Conservation (phyloP, 2,888 invertebrate genomes). For the Cantharis nigra region DNA sequence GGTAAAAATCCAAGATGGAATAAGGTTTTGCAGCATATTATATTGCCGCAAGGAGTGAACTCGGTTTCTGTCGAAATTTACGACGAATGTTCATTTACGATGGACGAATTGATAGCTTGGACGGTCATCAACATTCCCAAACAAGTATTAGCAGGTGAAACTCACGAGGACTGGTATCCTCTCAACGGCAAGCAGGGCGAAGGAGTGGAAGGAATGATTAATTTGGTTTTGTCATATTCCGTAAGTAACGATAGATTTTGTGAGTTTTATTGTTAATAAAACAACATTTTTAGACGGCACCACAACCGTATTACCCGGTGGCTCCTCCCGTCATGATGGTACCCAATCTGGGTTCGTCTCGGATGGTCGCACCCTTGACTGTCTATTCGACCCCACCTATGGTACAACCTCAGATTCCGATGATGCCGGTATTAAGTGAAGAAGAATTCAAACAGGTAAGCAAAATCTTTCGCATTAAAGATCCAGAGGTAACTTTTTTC, state of each 20-base stretch:
- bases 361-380: constrained; percentile 61
- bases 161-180: constrained; percentile 94
- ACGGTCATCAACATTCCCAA: constrained; percentile 86
- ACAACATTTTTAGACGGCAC: constrained; percentile 43
- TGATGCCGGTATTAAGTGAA: constrained; percentile 57
- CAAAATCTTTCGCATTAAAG: no score
- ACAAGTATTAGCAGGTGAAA: constrained; percentile 83
- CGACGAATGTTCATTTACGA: constrained; percentile 95
- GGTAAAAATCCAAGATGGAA: constrained; percentile 96
- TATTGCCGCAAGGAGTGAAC: constrained; percentile 86
- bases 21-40: constrained; percentile 89
- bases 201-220: constrained; percentile 90
- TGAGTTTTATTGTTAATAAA: not conserved
- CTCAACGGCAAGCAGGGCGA: constrained; percentile 95
- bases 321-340: constrained; percentile 72
- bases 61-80: constrained; percentile 91
- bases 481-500: not conserved
- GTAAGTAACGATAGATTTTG: constrained; percentile 55
- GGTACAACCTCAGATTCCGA: constrained; percentile 26
- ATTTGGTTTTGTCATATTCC: constrained; percentile 82
- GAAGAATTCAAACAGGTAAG: constrained; percentile 66
- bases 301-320: constrained; percentile 58
- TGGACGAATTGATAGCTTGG: constrained; percentile 96
- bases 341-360: constrained; percentile 59
- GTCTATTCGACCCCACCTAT: constrained; percentile 52